These are phyloP conservation scores for Melanerpes aurifrons DNA, from an alignment of 2,113 vertebrate genomes.

Conservation along the genomic window DNA sequence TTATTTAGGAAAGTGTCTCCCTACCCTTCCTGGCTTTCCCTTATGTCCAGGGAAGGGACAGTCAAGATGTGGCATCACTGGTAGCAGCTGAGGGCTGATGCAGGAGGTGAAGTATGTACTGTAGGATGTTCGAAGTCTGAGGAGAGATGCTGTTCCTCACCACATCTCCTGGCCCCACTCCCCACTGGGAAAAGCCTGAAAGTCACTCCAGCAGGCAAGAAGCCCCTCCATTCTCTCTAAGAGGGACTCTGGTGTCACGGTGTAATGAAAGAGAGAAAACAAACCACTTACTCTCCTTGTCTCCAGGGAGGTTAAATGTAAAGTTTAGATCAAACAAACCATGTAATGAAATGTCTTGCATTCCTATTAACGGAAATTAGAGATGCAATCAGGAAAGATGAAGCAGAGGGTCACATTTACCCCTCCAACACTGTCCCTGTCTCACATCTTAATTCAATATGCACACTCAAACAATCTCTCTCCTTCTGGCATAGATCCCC, in stretches of 20 bases:
- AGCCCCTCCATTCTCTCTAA: neutral
- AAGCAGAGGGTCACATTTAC: neutral
- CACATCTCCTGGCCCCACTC: neutral
- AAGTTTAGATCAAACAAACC: slow-evolving; percentile 17
- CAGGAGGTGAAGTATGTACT: neutral
- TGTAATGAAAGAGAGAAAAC: neutral
- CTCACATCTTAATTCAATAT: neutral
- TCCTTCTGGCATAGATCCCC: neutral
- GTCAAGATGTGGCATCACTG: neutral
- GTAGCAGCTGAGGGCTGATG: neutral
- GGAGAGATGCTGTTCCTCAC: neutral
- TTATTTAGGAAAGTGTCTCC: neutral
- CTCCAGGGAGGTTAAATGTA: neutral
- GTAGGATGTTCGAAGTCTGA: neutral
- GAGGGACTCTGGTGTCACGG: rapidly evolving
- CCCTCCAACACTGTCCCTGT: neutral
- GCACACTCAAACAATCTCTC: neutral
- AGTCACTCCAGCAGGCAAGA: rapidly evolving
- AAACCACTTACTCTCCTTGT: neutral
- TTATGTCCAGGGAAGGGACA: neutral
- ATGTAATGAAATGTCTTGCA: neutral
- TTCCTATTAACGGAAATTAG: neutral
- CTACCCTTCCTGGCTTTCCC: neutral
- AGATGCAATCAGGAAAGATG: neutral
- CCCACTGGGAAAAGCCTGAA: rapidly evolving